Evolutionary conservation across 2,888 invertebrate species (phyloP).

Genomic region (Machimus atricapillus): DNA sequence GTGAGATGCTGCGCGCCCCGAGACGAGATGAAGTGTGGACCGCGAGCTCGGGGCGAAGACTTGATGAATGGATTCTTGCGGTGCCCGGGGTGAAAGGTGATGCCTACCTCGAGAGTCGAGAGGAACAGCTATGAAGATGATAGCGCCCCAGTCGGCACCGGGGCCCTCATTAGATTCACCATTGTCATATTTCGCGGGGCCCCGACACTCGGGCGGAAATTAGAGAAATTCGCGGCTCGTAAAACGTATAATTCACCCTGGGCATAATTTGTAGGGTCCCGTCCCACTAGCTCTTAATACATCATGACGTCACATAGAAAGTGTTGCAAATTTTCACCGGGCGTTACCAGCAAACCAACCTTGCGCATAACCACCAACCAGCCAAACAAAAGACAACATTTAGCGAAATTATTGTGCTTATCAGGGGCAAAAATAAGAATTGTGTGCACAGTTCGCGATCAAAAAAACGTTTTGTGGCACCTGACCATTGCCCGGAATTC

Average conservation of each 20-base stretch:
- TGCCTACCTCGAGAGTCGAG: background rate
- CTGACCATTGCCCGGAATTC: background rate
- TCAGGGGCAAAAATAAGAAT: background rate
- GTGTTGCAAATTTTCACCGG: background rate
- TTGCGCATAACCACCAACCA: background rate
- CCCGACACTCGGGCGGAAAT: background rate
- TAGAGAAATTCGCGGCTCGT: background rate
- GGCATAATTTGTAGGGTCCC: background rate
- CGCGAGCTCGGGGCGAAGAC: background rate
- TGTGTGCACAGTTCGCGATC: background rate
- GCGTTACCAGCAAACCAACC: background rate
- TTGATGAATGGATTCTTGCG: slow-evolving; percentile 3
- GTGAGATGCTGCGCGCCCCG: background rate
- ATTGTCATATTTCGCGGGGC: background rate
- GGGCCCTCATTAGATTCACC: background rate
- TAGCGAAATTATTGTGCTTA: background rate
- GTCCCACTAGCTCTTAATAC: background rate
- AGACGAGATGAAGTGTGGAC: background rate
- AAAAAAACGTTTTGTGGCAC: background rate
- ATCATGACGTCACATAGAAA: background rate
- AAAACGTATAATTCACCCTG: background rate
- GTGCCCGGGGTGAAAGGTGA: slow-evolving; percentile 5
- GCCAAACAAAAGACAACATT: background rate
- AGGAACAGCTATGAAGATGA: background rate
- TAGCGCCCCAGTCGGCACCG: background rate